Base-by-base conservation (phyloP, 2,888 invertebrate genomes). In the Molorchus minor region DNA sequence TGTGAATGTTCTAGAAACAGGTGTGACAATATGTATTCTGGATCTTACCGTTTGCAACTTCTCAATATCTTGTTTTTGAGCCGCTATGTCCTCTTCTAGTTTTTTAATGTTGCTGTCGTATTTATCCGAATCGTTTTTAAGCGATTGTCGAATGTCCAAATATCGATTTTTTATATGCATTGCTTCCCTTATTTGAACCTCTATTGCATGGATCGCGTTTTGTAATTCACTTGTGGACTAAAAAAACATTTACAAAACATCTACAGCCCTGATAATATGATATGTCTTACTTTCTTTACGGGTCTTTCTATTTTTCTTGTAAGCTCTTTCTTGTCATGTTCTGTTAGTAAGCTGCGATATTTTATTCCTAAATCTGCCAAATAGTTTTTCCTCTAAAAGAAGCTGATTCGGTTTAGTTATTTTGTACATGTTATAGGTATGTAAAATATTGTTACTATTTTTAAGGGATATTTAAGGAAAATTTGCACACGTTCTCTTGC, bases 131-230 rank as follows among this genome's bases (percentile, higher is more conserved):
- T 92, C 92, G 10, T 87, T 86, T 75, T 87, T 82, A 0, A 92
- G 79, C 0, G 88, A 86, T 67, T 84, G 86, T 81, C 87, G 85
- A 54, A 93, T 92, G 1, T 87, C 86, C 30, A 84, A 81, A 74
- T 93, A 93, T 76, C 92, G 92, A 75, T 89, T 90, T 66, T 88
- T 87, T 4, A 93, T 87, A 65, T 92, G 86, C 69, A 90, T 88
- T 0, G 92, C 92, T 79, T 93, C 93, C 74, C 91, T 88, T 84
- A 90, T 89, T 81, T 93, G 92, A 25, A 93, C 89, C 53, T 91
- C 86, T 0, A 92, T 87, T 60, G 90, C 88, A 74, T 93, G 92
- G 58, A 93, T 89, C 76, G 90, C 89, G 75, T 93, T 93, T 79
- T 93, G 93, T 65, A 93, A 79, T 68, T 88, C 87, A 3, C 88